A percentile compares a stretch with the other conserved stretches of the same genome.
phyloP scores from a whole-genome alignment of 2,113 vertebrate species.

The Typhlomys cinereus region DNA sequence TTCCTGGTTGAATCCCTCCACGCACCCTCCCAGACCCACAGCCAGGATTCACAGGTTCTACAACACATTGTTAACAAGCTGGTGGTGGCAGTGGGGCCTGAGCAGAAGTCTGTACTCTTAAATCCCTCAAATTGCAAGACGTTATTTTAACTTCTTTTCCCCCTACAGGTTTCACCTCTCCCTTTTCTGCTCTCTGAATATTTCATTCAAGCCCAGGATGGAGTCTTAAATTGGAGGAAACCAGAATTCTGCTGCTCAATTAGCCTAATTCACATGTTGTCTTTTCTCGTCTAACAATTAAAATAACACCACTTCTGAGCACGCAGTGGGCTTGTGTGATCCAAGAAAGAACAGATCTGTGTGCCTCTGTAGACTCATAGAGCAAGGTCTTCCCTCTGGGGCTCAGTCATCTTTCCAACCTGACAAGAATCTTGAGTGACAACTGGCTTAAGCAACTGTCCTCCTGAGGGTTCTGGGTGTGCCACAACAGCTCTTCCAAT shows the following conservation, averaged over 20 bases:
- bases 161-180: conserved; percentile 30
- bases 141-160: background rate
- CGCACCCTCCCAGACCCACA: background rate
- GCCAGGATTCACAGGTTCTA: background rate
- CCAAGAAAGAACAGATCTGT: background rate
- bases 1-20: background rate
- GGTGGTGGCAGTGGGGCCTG: background rate
- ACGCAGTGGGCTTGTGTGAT: background rate
- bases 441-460: background rate
- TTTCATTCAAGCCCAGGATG: conserved; percentile 49
- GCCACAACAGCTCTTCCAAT: background rate
- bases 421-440: background rate
- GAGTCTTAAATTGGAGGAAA: conserved; percentile 37
- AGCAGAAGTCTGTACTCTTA: background rate
- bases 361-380: background rate
- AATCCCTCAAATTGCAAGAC: background rate
- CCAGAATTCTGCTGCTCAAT: conserved; percentile 16
- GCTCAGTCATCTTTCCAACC: background rate
- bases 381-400: background rate
- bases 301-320: background rate
- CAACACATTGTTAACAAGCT: background rate
- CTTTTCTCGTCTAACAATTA: conserved; percentile 50
- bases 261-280: background rate
- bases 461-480: background rate
- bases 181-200: conserved; percentile 53